Conservation (phyloP, 1,140 invertebrate genomes). For the Metopolophium dirhodum region DNA sequence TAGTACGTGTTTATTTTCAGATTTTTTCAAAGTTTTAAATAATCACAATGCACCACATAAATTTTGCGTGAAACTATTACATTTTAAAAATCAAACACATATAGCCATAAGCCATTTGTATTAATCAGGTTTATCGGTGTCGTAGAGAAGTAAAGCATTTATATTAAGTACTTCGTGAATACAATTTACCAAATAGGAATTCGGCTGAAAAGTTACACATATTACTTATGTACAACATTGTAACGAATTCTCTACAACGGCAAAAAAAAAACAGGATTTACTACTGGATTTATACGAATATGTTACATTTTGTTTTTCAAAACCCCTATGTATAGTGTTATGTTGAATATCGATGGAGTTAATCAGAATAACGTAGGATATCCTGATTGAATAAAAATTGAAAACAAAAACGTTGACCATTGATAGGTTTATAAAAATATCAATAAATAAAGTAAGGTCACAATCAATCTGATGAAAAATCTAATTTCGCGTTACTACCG, state of each 20-base stretch:
- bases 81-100: too few relatives aligned
- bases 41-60: too few relatives aligned
- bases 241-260: neutral
- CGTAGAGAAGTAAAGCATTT: too few relatives aligned
- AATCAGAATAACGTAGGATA: neutral
- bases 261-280: neutral
- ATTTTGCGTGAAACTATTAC: too few relatives aligned
- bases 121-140: too few relatives aligned
- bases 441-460: neutral
- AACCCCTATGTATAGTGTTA: neutral
- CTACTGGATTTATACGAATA: neutral
- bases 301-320: neutral
- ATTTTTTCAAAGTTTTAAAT: too few relatives aligned
- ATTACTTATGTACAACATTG: neutral
- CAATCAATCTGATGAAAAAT: constrained; percentile 6
- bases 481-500: constrained; percentile 21
- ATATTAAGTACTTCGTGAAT: too few relatives aligned
- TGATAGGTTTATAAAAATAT: constrained; percentile 2
- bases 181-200: neutral
- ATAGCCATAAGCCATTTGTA: too few relatives aligned
- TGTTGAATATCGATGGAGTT: too few relatives aligned
- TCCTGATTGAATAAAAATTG: neutral
- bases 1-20: too few relatives aligned
- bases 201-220: neutral
- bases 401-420: neutral